Percentiles rank a stretch among this genome's conserved stretches.
Conservation (phyloP, 2,797 vertebrate species). For the Eremophila alpestris region DNA sequence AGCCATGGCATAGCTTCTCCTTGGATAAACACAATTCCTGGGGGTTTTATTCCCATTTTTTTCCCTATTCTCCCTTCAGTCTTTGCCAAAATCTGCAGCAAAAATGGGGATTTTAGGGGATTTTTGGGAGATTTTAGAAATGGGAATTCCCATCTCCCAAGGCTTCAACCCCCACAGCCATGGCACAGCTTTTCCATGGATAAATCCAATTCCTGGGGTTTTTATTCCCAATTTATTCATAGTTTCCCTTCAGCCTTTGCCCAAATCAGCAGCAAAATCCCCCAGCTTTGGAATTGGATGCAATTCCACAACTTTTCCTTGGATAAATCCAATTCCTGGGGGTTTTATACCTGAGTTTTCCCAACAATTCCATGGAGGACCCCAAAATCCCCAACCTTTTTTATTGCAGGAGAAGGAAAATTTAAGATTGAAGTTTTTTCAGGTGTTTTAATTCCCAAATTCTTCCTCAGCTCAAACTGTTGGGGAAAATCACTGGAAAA, state of each 20-base stretch:
- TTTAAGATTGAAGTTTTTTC: background rate
- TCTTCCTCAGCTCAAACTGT: background rate
- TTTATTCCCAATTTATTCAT: too few species aligned
- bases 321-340: background rate
- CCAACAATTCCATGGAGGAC: rapidly evolving
- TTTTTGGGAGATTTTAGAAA: background rate
- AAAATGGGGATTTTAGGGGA: too few species aligned
- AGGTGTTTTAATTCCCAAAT: background rate
- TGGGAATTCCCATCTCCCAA: too few species aligned
- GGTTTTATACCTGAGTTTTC: background rate
- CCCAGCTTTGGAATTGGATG: too few species aligned
- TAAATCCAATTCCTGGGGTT: too few species aligned
- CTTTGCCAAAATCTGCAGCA: too few species aligned
- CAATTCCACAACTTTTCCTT: too few species aligned
- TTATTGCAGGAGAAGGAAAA: rapidly evolving
- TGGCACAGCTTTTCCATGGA: too few species aligned
- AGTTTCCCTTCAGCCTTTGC: background rate
- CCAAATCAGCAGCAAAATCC: background rate
- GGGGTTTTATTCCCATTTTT: background rate
- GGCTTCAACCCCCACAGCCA: too few species aligned
- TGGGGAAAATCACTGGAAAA: background rate
- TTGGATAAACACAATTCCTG: background rate
- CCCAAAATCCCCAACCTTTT: background rate
- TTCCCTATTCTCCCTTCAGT: background rate
- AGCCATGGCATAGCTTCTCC: too few species aligned